These are phyloP conservation scores for Leguminivora glycinivorella DNA, from an alignment of 1,140 invertebrate genomes.

Conservation along the genomic window DNA sequence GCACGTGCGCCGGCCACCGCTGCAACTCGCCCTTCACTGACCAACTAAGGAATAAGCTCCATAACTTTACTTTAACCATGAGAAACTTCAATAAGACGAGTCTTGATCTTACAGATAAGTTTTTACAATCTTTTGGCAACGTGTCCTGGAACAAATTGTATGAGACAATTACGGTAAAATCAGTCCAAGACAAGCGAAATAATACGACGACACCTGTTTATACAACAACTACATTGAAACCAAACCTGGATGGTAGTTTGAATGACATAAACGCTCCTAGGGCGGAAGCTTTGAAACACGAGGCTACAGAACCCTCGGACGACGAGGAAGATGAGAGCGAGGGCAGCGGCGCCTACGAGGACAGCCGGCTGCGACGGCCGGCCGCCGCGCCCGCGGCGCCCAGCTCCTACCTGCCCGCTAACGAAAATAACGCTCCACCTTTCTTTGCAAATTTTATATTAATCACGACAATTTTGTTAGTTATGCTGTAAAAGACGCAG, in stretches of 20 bases:
- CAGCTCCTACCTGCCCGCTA: slow-evolving; percentile 62
- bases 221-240: background rate
- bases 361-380: slow-evolving; percentile 41
- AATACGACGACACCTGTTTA: background rate
- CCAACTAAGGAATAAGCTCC: slow-evolving; percentile 50
- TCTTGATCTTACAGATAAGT: slow-evolving; percentile 45
- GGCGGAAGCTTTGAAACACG: slow-evolving; percentile 60
- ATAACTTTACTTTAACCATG: slow-evolving; percentile 48
- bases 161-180: slow-evolving; percentile 36
- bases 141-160: slow-evolving; percentile 38
- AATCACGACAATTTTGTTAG: slow-evolving; percentile 8
- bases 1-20: slow-evolving; percentile 51
- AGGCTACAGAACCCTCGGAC: slow-evolving; percentile 63
- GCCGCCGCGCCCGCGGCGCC: slow-evolving; percentile 60
- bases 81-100: slow-evolving; percentile 41
- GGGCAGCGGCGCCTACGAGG: slow-evolving; percentile 65
- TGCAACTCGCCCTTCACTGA: slow-evolving; percentile 60
- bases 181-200: background rate
- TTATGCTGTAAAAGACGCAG: background rate
- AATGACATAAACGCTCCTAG: slow-evolving; percentile 37
- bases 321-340: slow-evolving; percentile 70
- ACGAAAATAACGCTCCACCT: slow-evolving; percentile 50
- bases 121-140: slow-evolving; percentile 56
- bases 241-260: slow-evolving; percentile 3
- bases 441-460: slow-evolving; percentile 31